A percentile compares a stretch with the other conserved stretches of the same genome.
These are phyloP conservation scores for Heliothis peltigera DNA, from an alignment of 2,888 invertebrate species.

Conservation along the genomic window DNA sequence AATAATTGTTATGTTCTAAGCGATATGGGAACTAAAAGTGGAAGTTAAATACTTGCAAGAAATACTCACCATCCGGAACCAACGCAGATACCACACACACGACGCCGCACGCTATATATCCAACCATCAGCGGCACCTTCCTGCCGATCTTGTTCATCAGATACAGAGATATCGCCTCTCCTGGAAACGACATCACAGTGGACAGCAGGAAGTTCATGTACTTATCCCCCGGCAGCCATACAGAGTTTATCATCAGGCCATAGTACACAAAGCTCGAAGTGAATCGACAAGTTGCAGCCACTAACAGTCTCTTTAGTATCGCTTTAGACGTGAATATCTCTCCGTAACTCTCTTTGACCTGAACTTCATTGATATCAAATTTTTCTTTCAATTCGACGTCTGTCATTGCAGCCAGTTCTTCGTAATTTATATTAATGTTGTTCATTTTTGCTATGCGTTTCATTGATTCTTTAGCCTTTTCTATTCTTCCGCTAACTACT, in stretches of 20 bases:
- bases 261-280: constrained; percentile 81
- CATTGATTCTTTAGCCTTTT: constrained; percentile 74
- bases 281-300: constrained; percentile 72
- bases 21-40: too few relatives aligned
- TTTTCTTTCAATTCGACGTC: constrained; percentile 70
- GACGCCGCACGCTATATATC: constrained; percentile 73
- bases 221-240: constrained; percentile 80
- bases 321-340: constrained; percentile 74
- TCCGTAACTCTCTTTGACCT: constrained; percentile 70
- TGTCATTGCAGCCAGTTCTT: constrained; percentile 71
- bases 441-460: constrained; percentile 73
- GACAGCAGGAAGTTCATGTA: constrained; percentile 80
- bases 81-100: constrained; percentile 73
- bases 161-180: constrained; percentile 77
- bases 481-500: constrained; percentile 75
- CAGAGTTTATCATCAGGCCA: constrained; percentile 81
- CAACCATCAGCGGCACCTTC: constrained; percentile 74
- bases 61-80: constrained; percentile 75
- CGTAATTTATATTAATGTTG: constrained; percentile 71
- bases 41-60: too few relatives aligned
- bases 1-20: too few relatives aligned
- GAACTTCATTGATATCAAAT: constrained; percentile 73
- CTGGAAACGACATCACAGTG: constrained; percentile 82
- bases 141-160: constrained; percentile 81
- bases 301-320: constrained; percentile 73